Conservation (phyloP, 64 coral and sea anemone species). For the Montipora sp. region DNA sequence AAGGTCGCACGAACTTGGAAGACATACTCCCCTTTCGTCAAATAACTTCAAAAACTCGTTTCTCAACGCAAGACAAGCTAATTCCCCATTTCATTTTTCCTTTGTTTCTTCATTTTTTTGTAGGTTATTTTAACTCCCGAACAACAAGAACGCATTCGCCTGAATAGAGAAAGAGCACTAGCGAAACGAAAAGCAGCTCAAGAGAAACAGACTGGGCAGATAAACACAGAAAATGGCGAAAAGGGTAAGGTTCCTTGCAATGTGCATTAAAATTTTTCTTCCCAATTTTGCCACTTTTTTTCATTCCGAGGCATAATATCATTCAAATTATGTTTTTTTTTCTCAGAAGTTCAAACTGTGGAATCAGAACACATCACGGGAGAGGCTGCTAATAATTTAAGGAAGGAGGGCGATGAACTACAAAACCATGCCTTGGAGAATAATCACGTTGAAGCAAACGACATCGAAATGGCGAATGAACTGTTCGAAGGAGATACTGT, state of each 20-base stretch:
- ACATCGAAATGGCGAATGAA: conserved; percentile 9
- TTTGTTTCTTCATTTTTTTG: neutral
- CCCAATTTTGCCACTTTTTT: neutral
- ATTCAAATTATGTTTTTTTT: neutral
- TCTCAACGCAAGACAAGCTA: too few species aligned
- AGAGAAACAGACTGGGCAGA: neutral
- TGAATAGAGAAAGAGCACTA: conserved; percentile 54
- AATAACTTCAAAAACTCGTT: too few species aligned
- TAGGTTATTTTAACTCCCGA: conserved; percentile 65
- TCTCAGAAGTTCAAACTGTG: neutral
- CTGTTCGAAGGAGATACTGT: neutral
- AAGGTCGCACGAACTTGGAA: too few species aligned
- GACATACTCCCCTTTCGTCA: too few species aligned
- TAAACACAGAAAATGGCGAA: neutral
- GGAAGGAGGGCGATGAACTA: neutral
- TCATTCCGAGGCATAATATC: too few species aligned
- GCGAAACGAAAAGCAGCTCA: conserved; percentile 40
- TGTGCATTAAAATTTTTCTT: too few species aligned
- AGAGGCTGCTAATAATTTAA: neutral
- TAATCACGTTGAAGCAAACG: neutral
- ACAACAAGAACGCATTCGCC: conserved; percentile 58
- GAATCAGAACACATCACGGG: neutral
- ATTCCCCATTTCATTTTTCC: too few species aligned
- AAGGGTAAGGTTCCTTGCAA: neutral
- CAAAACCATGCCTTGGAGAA: neutral